Evolutionary conservation across 2,888 invertebrate genomes (phyloP), one percentile per base, ranked within the genome.

Genomic region (Anorthoa munda): DNA sequence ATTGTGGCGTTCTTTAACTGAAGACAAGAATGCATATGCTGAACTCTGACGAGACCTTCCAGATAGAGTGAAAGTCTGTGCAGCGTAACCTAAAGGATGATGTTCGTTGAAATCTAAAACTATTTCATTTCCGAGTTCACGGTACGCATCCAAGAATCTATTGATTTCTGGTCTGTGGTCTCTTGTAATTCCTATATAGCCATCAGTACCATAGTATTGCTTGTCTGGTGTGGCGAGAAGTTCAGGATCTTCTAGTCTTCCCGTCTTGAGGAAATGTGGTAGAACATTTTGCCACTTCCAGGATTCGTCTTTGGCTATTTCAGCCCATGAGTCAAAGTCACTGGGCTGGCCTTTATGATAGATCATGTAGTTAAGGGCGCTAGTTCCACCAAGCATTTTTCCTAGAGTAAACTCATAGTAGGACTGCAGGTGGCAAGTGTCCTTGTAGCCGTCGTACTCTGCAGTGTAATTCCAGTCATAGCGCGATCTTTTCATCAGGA

Each of bases 1-100:
- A 72, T 92, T 92, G n/a, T 75, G 56, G n/a, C 91, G 85, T 31
- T 87, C 75, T 72, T 86, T 88, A 2, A 86, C 74, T 4, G 86
- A 83, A 51, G 84, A 83, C 26, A 92, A 66, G 75, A 88, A 96
- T 12, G 95, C 95, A 81, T 87, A 93, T 0, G 95, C 93, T 0
- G 94, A 92, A 81, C 94, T 94, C 65, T 95, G 94, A 23, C 96
- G 89, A 2, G 92, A 91, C 11, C 93, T 78, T 4, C 82, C 95
- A 53, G 87, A 85, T 63, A 88, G 77, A 31, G 83, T 87, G 5
- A 77, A 66, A 21, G 80, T 58, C 23, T 84, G 73, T 12, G 82
- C 72, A 45, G 83, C 91, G 71, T 67, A 92, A 83, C 72, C 95
- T 91, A 66, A 81, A 90, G 92, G 26, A 92, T 92, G 72, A 87